A percentile compares a stretch with the other conserved stretches of the same genome.
These are phyloP conservation scores for Oreohelix idahoensis DNA, from an alignment of 1,140 invertebrate species.

Conservation along the genomic window DNA sequence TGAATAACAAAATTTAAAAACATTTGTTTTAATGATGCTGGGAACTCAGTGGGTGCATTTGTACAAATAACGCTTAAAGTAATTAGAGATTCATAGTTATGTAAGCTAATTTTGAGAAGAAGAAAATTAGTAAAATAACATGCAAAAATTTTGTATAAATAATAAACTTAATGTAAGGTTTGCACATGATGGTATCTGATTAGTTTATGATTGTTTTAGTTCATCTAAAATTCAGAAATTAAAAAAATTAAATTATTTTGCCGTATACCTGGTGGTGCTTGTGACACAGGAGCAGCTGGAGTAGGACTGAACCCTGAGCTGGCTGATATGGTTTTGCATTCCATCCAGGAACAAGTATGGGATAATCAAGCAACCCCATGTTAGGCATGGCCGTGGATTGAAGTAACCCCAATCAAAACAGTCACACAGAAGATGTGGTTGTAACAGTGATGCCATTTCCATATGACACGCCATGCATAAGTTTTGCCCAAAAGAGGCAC, in stretches of 20 bases:
- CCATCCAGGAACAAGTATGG: background rate
- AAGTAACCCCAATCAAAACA: background rate
- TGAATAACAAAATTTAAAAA: too few relatives aligned
- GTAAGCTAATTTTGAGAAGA: too few relatives aligned
- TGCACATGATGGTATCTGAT: too few relatives aligned
- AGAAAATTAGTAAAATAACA: too few relatives aligned
- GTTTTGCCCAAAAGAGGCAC: background rate
- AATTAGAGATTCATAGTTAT: too few relatives aligned
- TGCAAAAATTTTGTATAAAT: too few relatives aligned
- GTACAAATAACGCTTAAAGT: too few relatives aligned
- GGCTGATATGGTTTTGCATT: background rate
- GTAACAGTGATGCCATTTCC: background rate
- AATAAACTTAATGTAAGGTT: too few relatives aligned
- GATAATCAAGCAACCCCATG: background rate
- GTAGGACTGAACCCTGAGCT: background rate
- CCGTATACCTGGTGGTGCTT: constrained; percentile 18
- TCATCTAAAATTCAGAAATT: background rate
- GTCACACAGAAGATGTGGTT: background rate
- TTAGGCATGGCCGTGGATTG: background rate
- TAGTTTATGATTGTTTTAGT: too few relatives aligned
- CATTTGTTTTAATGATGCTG: too few relatives aligned
- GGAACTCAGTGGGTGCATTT: too few relatives aligned
- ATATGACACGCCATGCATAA: constrained; percentile 6
- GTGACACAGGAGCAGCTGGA: background rate
- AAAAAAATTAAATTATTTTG: too few relatives aligned